phyloP scores from a whole-genome alignment of 1,140 invertebrate species.

The Neomicropteryx cornuta region DNA sequence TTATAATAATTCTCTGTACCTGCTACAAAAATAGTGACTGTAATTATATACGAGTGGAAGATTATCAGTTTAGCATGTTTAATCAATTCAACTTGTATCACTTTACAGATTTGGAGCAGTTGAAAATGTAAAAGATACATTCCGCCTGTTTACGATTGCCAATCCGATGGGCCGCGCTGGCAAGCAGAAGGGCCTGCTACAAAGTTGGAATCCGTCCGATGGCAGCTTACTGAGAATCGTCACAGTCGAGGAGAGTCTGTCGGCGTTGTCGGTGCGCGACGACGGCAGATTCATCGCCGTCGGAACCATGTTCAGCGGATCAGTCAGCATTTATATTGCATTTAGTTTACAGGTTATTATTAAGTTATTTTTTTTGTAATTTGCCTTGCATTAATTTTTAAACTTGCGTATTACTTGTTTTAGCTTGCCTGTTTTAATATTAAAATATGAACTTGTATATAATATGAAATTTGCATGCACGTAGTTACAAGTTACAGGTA shows the following conservation, averaged over 20 bases:
- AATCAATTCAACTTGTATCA: no score
- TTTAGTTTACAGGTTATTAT: slow-evolving; percentile 92
- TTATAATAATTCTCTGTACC: no score
- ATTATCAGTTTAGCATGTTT: no score
- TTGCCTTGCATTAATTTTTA: not conserved
- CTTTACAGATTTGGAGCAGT: slow-evolving; percentile 55
- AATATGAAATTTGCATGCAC: no score
- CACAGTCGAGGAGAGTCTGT: slow-evolving; percentile 62
- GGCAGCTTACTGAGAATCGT: slow-evolving; percentile 43
- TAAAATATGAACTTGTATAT: slow-evolving; percentile 1
- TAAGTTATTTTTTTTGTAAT: slow-evolving; percentile 12
- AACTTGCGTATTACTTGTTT: not conserved
- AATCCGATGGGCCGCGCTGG: slow-evolving; percentile 62
- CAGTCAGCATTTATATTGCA: slow-evolving; percentile 79
- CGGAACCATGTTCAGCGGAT: slow-evolving; percentile 87
- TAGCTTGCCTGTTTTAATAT: not conserved
- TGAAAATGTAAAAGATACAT: slow-evolving; percentile 50
- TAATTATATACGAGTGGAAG: no score
- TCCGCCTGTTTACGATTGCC: slow-evolving; percentile 68
- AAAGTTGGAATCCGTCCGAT: slow-evolving; percentile 54
- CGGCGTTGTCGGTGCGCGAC: slow-evolving; percentile 77
- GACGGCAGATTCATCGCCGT: slow-evolving; percentile 86
- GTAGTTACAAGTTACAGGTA: no score
- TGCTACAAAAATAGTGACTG: no score
- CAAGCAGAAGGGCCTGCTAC: slow-evolving; percentile 59